Percentiles rank a stretch among this genome's conserved stretches.
These are phyloP conservation scores for Phenganax subtilis DNA, from an alignment of 92 coral and sea anemone species.

Conservation along the genomic window DNA sequence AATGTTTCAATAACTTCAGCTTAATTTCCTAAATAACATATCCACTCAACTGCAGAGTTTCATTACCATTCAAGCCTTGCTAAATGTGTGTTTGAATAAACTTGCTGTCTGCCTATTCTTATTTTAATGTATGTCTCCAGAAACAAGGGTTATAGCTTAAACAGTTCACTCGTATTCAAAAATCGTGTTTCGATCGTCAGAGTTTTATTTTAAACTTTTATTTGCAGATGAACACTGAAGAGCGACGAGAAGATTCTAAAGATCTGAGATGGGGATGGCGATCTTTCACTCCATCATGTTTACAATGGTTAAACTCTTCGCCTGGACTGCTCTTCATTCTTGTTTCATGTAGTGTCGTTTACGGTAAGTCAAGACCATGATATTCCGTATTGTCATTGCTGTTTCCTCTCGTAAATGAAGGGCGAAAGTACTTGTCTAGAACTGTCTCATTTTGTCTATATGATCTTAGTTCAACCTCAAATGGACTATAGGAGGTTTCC, in stretches of 20 bases:
- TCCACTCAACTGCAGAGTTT: too few species aligned
- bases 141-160: too few species aligned
- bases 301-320: constrained; percentile 29
- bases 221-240: constrained; percentile 3
- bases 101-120: too few species aligned
- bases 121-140: too few species aligned
- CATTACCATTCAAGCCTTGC: too few species aligned
- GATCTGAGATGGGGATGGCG: constrained; percentile 37
- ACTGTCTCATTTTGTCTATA: too few species aligned
- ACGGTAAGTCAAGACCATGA: not conserved
- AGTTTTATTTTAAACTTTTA: not conserved
- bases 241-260: not conserved
- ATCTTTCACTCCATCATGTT: constrained; percentile 21
- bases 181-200: not conserved
- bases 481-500: too few species aligned
- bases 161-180: not conserved
- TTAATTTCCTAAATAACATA: too few species aligned
- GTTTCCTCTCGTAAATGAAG: not conserved
- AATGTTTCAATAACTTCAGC: too few species aligned
- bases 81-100: too few species aligned
- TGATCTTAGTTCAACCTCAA: too few species aligned
- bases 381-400: not conserved
- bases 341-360: constrained; percentile 2
- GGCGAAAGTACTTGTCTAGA: too few species aligned
- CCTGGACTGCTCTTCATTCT: constrained; percentile 5